Evolutionary conservation across 1,140 invertebrate species (phyloP).

Genomic region (Sitodiplosis mosellana): DNA sequence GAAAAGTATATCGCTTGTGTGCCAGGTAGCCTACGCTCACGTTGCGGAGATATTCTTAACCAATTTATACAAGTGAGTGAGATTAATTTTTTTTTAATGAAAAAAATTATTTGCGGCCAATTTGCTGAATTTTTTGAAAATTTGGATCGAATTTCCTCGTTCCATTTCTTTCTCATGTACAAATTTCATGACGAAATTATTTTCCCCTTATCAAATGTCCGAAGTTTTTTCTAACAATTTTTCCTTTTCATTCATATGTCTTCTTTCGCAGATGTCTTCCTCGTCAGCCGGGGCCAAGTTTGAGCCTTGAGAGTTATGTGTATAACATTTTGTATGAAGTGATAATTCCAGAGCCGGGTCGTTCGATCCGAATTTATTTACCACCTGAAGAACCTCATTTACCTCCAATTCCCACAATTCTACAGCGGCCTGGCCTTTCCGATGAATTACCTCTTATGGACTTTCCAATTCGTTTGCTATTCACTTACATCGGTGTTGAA

Average conservation of each 20-base stretch:
- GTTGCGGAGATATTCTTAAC: slow-evolving; percentile 69
- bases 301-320: slow-evolving; percentile 81
- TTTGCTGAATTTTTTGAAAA: too few relatives aligned
- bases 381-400: slow-evolving; percentile 53
- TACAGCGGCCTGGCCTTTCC: slow-evolving; percentile 49
- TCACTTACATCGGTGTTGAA: slow-evolving; percentile 71
- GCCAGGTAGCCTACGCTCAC: slow-evolving; percentile 75
- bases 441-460: slow-evolving; percentile 86
- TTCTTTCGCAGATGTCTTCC: slow-evolving; percentile 43
- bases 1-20: slow-evolving; percentile 85
- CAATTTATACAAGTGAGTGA: slow-evolving; percentile 61
- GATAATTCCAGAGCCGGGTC: slow-evolving; percentile 68
- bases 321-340: slow-evolving; percentile 93
- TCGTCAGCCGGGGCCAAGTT: slow-evolving; percentile 44
- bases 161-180: neutral
- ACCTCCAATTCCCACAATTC: slow-evolving; percentile 37
- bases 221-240: neutral
- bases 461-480: slow-evolving; percentile 76
- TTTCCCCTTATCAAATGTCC: neutral
- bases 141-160: too few relatives aligned
- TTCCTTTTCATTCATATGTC: neutral
- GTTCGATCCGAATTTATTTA: slow-evolving; percentile 67
- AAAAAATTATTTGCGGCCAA: too few relatives aligned
- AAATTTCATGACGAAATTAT: neutral
- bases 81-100: neutral